Conservation (phyloP, 2,113 vertebrate genomes). For the Mesocricetus auratus region DNA sequence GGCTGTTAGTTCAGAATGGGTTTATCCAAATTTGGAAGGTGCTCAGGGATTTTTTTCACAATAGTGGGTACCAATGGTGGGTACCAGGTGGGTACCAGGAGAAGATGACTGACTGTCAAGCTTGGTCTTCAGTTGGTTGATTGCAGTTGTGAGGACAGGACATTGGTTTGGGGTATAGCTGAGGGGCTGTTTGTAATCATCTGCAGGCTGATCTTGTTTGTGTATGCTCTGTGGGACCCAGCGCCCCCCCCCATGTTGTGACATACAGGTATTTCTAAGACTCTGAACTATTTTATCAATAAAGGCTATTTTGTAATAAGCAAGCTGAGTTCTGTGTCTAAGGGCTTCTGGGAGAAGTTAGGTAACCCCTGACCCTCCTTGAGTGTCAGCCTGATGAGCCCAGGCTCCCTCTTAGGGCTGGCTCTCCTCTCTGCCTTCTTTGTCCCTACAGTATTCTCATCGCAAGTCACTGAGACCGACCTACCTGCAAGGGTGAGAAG, state of each 20-base stretch:
- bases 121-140: not conserved
- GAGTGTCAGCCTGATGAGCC: not conserved
- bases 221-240: not conserved
- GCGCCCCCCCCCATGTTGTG: constrained; percentile 9
- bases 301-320: constrained; percentile 84
- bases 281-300: constrained; percentile 82
- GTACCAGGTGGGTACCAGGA: not conserved
- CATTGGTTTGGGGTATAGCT: not conserved
- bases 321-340: constrained; percentile 36
- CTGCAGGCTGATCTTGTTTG: not conserved
- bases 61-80: not conserved
- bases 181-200: not conserved
- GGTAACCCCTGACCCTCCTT: not conserved
- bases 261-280: constrained; percentile 51
- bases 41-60: not conserved
- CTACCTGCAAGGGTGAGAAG: not conserved
- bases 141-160: not conserved
- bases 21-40: not conserved
- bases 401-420: not conserved
- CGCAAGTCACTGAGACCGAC: not conserved
- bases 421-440: not conserved
- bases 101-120: not conserved
- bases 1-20: not conserved
- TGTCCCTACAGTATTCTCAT: not conserved
- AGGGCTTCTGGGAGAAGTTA: not conserved